Percentiles rank a stretch among this genome's conserved stretches.
These are phyloP conservation scores for Montipora capitata DNA, from an alignment of 92 coral and sea anemone genomes.

Conservation along the genomic window DNA sequence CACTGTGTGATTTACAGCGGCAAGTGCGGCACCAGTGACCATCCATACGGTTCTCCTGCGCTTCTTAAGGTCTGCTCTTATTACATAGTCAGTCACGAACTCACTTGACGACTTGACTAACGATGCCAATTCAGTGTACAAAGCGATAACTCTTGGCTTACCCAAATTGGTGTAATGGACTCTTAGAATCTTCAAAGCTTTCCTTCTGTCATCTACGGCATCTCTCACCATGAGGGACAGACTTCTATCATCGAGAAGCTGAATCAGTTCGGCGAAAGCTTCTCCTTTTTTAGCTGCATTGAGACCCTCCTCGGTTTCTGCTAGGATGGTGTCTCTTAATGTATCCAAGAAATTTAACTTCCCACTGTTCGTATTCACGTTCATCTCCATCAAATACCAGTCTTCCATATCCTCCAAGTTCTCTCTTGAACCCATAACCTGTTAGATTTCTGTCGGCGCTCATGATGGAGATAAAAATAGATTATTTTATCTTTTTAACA, in stretches of 20 bases:
- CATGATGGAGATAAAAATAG: conserved; percentile 27
- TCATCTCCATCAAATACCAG: conserved; percentile 69
- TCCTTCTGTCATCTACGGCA: conserved; percentile 49
- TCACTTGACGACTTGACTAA: conserved; percentile 26
- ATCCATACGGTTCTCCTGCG: conserved; percentile 44
- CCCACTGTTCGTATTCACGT: conserved; percentile 61
- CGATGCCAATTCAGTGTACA: conserved; percentile 34
- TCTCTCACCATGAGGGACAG: conserved; percentile 56
- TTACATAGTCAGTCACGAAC: conserved; percentile 51
- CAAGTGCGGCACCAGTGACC: neutral
- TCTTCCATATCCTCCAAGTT: conserved; percentile 16
- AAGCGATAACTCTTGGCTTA: conserved; percentile 54
- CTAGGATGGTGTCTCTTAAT: conserved; percentile 32
- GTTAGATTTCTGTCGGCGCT: conserved; percentile 22
- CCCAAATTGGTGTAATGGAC: conserved; percentile 42
- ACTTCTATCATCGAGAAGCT: conserved; percentile 45
- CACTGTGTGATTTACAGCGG: too few species aligned
- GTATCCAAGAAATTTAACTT: conserved; percentile 59
- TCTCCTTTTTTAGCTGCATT: conserved; percentile 37
- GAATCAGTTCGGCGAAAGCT: conserved; percentile 51
- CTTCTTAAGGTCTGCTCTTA: conserved; percentile 52
- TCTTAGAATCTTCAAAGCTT: conserved; percentile 35
- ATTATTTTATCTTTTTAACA: too few species aligned
- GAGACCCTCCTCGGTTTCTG: neutral
- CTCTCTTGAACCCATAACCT: conserved; percentile 73